Evolutionary conservation across 2,797 vertebrate species (phyloP), one percentile per base, ranked within the genome.

Genomic region (Sylvia borin): DNA sequence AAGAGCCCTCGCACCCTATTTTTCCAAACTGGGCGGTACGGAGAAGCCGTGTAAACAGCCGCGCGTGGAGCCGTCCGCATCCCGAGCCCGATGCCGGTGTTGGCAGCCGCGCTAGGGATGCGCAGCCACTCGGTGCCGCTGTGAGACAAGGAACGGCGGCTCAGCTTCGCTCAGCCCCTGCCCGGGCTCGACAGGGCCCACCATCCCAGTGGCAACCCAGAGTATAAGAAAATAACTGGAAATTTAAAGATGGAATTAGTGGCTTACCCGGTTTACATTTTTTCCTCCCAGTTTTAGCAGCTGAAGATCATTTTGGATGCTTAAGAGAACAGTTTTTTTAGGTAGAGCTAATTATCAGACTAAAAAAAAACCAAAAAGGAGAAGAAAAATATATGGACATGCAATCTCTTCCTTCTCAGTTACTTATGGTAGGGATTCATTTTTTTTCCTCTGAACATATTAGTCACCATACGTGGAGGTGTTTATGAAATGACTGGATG

Each of bases 81-180:
- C 21, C 48, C 14, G 8, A 21, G 14, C 26, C 34, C 2, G 1
- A 25, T 18, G 14, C 25, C 15, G 48, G 15, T 16, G 43, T 3
- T 22, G 7, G 6, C 51, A 27, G 70, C 96, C 94, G 73, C 93
- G 48, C 11, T 20, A 50, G 8, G 27, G 42, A 20, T 5, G 13
- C 9, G 2, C 60, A 32, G 72, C 97, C 97, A 91, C 96, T 60
- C 4, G 96, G 95, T 75, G 97, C 95, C 80, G 57, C 92, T 97
- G 58, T 96, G 91, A 45, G 54, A 94, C 85, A 78, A 96, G 80
- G 76, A 94, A 97, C 1, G 3, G 7, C 2, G 5, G 20, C 65
- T 12, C 12, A 5, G 11, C 26, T 34, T 14, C 4, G 3, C 32
- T 48, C 55, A 9, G 27, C 5, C 8, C 7, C 47, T 9, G 34